Conservation (phyloP, 2,888 invertebrate genomes). For the Meta bourneti region DNA sequence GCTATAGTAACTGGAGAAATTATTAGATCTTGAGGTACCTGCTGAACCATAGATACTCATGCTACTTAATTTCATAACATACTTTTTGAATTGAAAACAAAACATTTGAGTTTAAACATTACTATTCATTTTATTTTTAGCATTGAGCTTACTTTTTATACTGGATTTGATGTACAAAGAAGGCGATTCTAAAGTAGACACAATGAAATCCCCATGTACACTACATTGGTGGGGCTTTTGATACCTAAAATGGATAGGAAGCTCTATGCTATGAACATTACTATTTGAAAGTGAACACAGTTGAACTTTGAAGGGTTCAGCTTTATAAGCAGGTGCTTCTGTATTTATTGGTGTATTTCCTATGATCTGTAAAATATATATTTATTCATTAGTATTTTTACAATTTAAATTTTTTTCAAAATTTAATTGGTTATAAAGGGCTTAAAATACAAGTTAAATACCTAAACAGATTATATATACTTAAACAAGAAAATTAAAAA, state of each 20-base stretch:
- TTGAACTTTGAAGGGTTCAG: slow-evolving; percentile 27
- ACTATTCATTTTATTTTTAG: background rate
- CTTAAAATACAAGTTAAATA: too few relatives aligned
- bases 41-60: background rate
- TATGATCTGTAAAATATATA: slow-evolving; percentile 4
- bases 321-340: slow-evolving; percentile 55
- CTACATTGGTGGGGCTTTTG: slow-evolving; percentile 51
- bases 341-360: slow-evolving; percentile 14
- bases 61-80: background rate
- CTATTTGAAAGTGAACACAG: slow-evolving; percentile 27
- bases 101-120: background rate
- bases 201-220: slow-evolving; percentile 15
- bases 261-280: slow-evolving; percentile 32
- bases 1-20: too few relatives aligned
- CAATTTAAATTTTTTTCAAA: too few relatives aligned
- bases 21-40: too few relatives aligned
- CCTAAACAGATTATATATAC: too few relatives aligned
- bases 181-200: background rate
- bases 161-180: background rate
- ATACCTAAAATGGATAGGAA: slow-evolving; percentile 65
- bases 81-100: background rate
- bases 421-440: too few relatives aligned
- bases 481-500: too few relatives aligned
- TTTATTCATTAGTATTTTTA: too few relatives aligned
- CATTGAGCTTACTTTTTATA: slow-evolving; percentile 23